Base-by-base conservation (phyloP, 2,888 invertebrate genomes). In the Blomia tropicalis region DNA sequence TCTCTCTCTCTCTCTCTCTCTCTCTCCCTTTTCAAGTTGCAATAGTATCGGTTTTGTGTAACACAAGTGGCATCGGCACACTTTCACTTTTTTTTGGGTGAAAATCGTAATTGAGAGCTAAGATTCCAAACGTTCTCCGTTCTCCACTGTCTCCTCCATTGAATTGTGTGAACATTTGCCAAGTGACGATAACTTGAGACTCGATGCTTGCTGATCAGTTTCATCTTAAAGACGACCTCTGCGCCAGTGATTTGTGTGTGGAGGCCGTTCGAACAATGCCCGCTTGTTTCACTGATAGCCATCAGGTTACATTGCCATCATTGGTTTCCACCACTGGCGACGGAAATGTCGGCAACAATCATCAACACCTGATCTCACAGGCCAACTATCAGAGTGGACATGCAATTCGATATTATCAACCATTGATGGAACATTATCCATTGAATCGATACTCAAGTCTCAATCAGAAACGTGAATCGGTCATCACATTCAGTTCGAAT, bases 201-300 rank as follows among this genome's bases (percentile, higher is more conserved):
- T 36, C 56, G 29, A 56, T 56, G 56, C 29, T 56, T 11, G 56
- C 30, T 36, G 56, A 56, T 56, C 56, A 56, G 19, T 56, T 56
- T 56, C 56, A 56, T 32, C 51, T 47, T 19, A 47, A 47, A 47
- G 51, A 47, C 51, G 51, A 47, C 7, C 51, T 47, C 51, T 27
- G 22, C 22, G 23, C 51, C 22, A 47, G 51, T 47, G 51, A 47
- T 27, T 47, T 47, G 51, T 47, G 51, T 27, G 51, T 27, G 22
- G 51, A 11, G 51, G 51, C 11, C 7, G 11, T n/a, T 11, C 51
- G 51, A 47, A 47, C 51, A 47, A 47, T 47, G 51, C 51, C 51
- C 7, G 7, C 51, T 22, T 47, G 51, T n/a, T 47, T 47, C 27
- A 47, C 11, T 19, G 7, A 47, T n/a, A 7, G n/a, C 51, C 51